These are phyloP conservation scores for Stenurella melanura DNA, from an alignment of 2,888 invertebrate species.

Conservation along the genomic window DNA sequence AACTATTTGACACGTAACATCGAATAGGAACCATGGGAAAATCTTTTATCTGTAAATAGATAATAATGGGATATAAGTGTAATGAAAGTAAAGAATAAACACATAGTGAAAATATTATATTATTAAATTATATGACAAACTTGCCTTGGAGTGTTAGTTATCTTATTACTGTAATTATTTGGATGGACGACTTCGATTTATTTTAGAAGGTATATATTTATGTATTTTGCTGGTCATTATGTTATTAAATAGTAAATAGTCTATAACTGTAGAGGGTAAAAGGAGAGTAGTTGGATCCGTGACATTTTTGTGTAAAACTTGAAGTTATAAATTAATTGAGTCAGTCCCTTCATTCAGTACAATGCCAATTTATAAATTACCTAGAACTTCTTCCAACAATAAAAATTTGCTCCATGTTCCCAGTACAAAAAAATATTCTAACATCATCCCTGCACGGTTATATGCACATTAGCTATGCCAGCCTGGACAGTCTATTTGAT, in stretches of 20 bases:
- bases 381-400: too few relatives aligned
- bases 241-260: background rate
- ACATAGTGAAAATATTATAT: background rate
- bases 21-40: slow-evolving; percentile 28
- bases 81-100: slow-evolving; percentile 18
- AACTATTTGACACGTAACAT: slow-evolving; percentile 46
- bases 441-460: too few relatives aligned
- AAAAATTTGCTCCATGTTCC: too few relatives aligned
- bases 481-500: too few relatives aligned
- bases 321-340: too few relatives aligned
- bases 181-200: background rate
- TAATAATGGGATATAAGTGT: slow-evolving; percentile 7
- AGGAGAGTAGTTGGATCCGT: background rate
- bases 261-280: background rate
- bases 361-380: too few relatives aligned
- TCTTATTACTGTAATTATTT: slow-evolving; percentile 21
- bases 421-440: too few relatives aligned
- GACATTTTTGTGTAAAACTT: too few relatives aligned
- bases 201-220: slow-evolving; percentile 6
- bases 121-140: slow-evolving; percentile 22
- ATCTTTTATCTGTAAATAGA: background rate
- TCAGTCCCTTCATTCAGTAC: too few relatives aligned
- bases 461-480: too few relatives aligned
- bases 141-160: slow-evolving; percentile 10
- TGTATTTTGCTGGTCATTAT: background rate